phyloP scores from a whole-genome alignment of 2,113 vertebrate species.

The Baryphthengus martii region DNA sequence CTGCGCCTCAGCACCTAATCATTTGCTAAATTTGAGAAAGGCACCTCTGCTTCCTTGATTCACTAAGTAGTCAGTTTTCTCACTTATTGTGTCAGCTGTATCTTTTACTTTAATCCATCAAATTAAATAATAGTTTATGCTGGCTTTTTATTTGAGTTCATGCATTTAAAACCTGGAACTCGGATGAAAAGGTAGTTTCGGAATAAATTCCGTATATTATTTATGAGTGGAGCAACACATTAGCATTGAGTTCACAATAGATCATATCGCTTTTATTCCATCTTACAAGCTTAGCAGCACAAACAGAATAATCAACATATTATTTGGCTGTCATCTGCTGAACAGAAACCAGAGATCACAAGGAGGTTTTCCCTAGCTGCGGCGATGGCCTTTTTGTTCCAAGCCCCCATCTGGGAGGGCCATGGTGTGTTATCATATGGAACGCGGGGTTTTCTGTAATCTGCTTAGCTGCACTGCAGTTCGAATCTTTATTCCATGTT shows the following conservation, averaged over 20 bases:
- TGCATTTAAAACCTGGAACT: conserved; percentile 74
- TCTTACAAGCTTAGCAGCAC: conserved; percentile 86
- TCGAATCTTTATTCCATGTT: conserved; percentile 94
- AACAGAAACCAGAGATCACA: conserved; percentile 93
- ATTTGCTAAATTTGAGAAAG: conserved; percentile 40
- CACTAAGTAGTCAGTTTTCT: conserved; percentile 40
- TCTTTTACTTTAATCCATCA: conserved; percentile 66
- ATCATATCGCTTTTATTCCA: conserved; percentile 82
- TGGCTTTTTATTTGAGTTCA: conserved; percentile 74
- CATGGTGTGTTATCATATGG: conserved; percentile 94
- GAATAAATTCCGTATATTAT: conserved; percentile 74
- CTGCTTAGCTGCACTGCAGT: conserved; percentile 94
- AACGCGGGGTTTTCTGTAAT: conserved; percentile 94
- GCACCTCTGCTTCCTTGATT: conserved; percentile 11
- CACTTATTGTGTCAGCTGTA: conserved; percentile 70
- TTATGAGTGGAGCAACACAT: conserved; percentile 78
- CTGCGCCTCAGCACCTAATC: not conserved
- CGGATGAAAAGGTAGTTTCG: conserved; percentile 71
- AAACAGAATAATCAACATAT: conserved; percentile 92
- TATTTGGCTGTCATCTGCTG: conserved; percentile 94
- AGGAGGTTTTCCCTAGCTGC: conserved; percentile 83
- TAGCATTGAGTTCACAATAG: conserved; percentile 80
- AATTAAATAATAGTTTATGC: conserved; percentile 71
- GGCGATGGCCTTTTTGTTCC: conserved; percentile 86
- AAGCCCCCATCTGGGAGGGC: conserved; percentile 95